These are phyloP conservation scores for Merops nubicus DNA, from an alignment of 2,113 vertebrate genomes.

Conservation along the genomic window DNA sequence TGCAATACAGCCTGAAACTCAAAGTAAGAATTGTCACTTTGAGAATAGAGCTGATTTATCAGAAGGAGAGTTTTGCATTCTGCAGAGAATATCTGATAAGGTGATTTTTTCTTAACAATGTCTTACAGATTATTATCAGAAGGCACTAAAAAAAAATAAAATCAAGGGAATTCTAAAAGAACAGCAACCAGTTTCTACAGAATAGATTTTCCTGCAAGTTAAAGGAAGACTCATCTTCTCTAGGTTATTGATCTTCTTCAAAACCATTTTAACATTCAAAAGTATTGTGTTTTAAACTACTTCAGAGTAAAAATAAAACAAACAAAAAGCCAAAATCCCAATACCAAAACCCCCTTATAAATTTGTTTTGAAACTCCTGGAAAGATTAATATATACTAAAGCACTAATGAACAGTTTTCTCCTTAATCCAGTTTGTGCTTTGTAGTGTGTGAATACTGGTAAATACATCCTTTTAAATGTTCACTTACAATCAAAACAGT, in stretches of 20 bases:
- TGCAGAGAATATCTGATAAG: slow-evolving; percentile 49
- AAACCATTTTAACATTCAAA: slow-evolving; percentile 49
- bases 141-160: not conserved
- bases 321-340: fast-evolving
- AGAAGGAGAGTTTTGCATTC: slow-evolving; percentile 24
- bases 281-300: not conserved
- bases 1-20: not conserved
- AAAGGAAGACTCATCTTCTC: not conserved
- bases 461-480: not conserved
- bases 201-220: slow-evolving; percentile 37
- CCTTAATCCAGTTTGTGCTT: not conserved
- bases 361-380: slow-evolving; percentile 9
- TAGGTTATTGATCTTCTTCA: slow-evolving; percentile 17
- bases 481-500: not conserved
- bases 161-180: slow-evolving; percentile 27
- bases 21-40: slow-evolving; percentile 53
- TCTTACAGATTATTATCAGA: slow-evolving; percentile 59
- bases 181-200: slow-evolving; percentile 20
- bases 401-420: not conserved
- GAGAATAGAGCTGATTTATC: slow-evolving; percentile 59
- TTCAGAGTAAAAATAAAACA: not conserved
- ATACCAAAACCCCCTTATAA: not conserved
- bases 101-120: slow-evolving; percentile 1
- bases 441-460: not conserved
- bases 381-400: not conserved